A percentile compares a stretch with the other conserved stretches of the same genome.
These are phyloP conservation scores for Prunella himalayana DNA, from an alignment of 2,113 vertebrate species.

Conservation along the genomic window DNA sequence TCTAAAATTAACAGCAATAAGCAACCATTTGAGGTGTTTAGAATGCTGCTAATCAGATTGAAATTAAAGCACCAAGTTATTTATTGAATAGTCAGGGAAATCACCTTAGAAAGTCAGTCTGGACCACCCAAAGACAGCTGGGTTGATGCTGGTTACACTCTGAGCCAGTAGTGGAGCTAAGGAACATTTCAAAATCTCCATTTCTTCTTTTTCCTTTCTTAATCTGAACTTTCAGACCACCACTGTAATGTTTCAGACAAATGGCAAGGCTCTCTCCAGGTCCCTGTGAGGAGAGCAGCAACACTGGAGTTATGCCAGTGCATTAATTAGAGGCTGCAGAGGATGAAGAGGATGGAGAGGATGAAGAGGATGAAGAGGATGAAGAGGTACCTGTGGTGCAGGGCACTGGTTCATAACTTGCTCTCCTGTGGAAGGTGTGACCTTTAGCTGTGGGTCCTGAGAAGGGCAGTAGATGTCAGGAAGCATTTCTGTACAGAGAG, in stretches of 20 bases:
- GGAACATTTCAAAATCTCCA: background rate
- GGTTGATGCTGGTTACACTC: background rate
- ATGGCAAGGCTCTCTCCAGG: background rate
- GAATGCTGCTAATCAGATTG: background rate
- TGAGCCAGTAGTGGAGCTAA: background rate
- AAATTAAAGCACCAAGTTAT: background rate
- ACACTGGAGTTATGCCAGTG: background rate
- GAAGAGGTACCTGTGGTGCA: background rate
- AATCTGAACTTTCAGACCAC: background rate
- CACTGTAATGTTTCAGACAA: background rate
- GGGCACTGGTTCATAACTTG: accelerated
- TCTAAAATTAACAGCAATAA: background rate
- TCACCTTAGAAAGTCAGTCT: background rate
- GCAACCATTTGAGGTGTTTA: background rate
- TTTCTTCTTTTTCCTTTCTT: background rate
- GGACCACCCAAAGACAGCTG: background rate
- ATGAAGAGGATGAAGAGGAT: background rate
- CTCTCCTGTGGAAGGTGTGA: background rate
- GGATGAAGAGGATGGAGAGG: background rate
- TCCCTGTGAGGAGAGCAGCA: background rate
- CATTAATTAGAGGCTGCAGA: background rate
- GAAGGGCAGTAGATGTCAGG: background rate
- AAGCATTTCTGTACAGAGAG: background rate
- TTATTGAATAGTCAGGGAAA: background rate
- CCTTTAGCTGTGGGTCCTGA: background rate